Evolutionary conservation across 2,888 invertebrate genomes (phyloP), one percentile per base, ranked within the genome.

Genomic region (Lacanobia wlatinum): DNA sequence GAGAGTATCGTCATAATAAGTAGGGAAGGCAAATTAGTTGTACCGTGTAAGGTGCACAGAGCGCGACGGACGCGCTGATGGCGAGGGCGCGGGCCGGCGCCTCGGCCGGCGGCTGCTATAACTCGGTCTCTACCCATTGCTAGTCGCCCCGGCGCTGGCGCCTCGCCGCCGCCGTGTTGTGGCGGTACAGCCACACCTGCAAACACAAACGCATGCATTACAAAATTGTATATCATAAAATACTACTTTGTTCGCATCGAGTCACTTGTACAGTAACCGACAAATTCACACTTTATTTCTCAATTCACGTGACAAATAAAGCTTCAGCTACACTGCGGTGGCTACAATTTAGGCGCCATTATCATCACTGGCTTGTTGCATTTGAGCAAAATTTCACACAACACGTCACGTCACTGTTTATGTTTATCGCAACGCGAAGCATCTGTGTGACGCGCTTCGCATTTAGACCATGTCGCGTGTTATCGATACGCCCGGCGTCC

Each of bases 121-220:
- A 96, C 92, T 94, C 94, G 78, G 95, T 95, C 90, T 95, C 95
- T 7, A 93, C 92, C 96, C 96, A 97, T 96, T 97, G 97, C 97
- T 97, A 97, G 96, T 97, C 97, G 89, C 97, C 97, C 88, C 97
- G 96, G 84, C 96, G 96, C 80, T 95, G 77, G 78, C 96, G 95
- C 79, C 97, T 90, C 84, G 96, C 95, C 78, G 95, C 96, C 80
- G 96, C 96, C 55, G 96, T 96, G 84, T 95, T 95, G 83, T 93
- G 93, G 1, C 96, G 94, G 89, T 95, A 96, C 84, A 95, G 69
- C 96, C 96, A 96, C 80, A 96, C 96, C 96, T 96, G 90, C 3
- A 88, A 90, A 21, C 61, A 61, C 46, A 77, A 69, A 62, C 48
- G 16, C 40, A 60, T 43, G 43, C 43, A 63, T 43, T 56, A 66